These are phyloP conservation scores for Lampris megalopsis DNA, from an alignment of 2,113 vertebrate species.

Conservation along the genomic window DNA sequence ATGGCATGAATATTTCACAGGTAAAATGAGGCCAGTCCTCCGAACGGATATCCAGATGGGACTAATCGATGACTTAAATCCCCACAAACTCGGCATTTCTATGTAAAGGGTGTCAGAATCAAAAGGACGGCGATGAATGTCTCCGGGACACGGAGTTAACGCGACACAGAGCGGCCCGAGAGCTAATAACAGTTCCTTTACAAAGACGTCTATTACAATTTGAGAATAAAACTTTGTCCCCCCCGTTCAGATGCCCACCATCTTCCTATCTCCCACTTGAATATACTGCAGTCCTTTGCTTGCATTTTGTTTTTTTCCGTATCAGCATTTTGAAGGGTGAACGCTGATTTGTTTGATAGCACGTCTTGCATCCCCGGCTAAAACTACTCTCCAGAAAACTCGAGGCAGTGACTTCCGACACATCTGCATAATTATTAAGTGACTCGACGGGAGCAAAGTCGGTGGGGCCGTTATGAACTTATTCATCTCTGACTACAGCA, in stretches of 20 bases:
- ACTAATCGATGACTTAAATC: slow-evolving; percentile 50
- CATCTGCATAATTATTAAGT: slow-evolving; percentile 61
- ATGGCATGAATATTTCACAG: slow-evolving; percentile 69
- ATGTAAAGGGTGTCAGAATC: slow-evolving; percentile 36
- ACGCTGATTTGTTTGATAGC: slow-evolving; percentile 26
- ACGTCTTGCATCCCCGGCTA: slow-evolving; percentile 28
- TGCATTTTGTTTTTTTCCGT: slow-evolving; percentile 3
- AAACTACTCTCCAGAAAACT: slow-evolving; percentile 44
- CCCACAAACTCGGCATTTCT: slow-evolving; percentile 21
- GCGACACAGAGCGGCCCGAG: neutral
- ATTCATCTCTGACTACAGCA: slow-evolving; percentile 45
- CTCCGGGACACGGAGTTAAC: neutral
- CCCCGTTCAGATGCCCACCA: slow-evolving; percentile 28
- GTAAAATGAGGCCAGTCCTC: slow-evolving; percentile 56
- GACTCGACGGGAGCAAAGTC: slow-evolving; percentile 34
- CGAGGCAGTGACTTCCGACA: slow-evolving; percentile 55
- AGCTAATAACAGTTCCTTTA: neutral
- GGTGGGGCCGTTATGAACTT: slow-evolving; percentile 47
- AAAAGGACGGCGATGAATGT: slow-evolving; percentile 1
- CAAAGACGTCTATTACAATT: slow-evolving; percentile 14
- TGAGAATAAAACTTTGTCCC: slow-evolving; percentile 20
- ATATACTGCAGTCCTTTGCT: neutral
- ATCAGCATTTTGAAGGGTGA: slow-evolving; percentile 24
- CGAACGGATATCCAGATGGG: slow-evolving; percentile 27
- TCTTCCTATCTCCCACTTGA: slow-evolving; percentile 33